Conservation (phyloP, 2,888 invertebrate genomes). For the Pristionchus exspectatus region DNA sequence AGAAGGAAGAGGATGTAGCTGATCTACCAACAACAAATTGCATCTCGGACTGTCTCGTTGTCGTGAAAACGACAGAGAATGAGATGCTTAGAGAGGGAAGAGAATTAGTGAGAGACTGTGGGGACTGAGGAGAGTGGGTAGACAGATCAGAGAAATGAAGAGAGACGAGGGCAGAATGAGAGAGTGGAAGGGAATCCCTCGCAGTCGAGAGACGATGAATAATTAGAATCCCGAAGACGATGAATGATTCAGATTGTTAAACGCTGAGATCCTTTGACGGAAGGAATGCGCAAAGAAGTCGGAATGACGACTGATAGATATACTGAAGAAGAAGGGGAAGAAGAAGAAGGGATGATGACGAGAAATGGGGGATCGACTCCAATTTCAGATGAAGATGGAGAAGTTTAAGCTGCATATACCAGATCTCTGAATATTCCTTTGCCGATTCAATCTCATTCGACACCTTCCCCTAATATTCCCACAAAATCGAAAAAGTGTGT, state of each 20-base stretch:
- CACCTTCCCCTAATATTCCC: not conserved
- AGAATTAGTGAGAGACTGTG: not conserved
- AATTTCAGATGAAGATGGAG: not conserved
- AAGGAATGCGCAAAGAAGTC: not conserved
- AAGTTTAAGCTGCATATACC: not conserved
- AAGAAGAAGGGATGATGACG: not conserved
- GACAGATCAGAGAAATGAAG: not conserved
- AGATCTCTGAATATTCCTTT: conserved; percentile 9
- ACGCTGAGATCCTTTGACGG: conserved; percentile 16
- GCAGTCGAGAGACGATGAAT: conserved; percentile 2
- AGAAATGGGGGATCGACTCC: not conserved
- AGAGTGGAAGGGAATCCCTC: conserved; percentile 10
- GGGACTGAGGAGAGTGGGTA: not conserved
- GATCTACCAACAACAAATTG: conserved; percentile 4
- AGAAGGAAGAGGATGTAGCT: not conserved
- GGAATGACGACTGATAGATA: not conserved
- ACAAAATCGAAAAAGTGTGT: conserved; percentile 11
- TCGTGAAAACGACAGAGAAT: not conserved
- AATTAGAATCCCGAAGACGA: not conserved
- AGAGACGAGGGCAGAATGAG: not conserved
- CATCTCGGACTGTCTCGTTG: conserved; percentile 5
- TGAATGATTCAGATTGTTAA: conserved; percentile 2
- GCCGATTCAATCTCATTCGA: not conserved
- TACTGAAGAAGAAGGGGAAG: not conserved
- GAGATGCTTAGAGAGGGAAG: not conserved